Evolutionary conservation across 2,888 invertebrate genomes (phyloP).

Genomic region (Eristalis tenax): DNA sequence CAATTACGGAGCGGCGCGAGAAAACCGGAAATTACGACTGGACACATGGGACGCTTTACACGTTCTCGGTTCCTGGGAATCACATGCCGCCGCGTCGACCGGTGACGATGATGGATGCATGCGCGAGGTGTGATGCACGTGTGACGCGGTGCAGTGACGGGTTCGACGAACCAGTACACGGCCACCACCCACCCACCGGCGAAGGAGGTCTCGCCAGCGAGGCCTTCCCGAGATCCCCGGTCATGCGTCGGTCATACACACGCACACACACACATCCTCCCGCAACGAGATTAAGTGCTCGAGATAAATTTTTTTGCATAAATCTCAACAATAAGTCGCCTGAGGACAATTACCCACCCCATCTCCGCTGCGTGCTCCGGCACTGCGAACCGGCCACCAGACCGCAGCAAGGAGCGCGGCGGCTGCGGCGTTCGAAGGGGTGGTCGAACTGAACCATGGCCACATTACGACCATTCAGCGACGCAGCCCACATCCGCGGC

Average conservation of each 20-base stretch:
- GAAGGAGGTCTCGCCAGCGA: conserved; percentile 27
- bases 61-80: neutral
- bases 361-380: conserved; percentile 3
- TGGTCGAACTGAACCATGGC: conserved; percentile 17
- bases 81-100: neutral
- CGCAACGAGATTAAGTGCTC: conserved; percentile 76
- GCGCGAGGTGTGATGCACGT: neutral
- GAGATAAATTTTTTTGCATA: conserved; percentile 76
- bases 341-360: conserved; percentile 74
- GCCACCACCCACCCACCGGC: conserved; percentile 28
- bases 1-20: conserved; percentile 52
- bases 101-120: neutral
- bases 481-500: neutral
- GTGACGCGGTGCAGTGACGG: neutral
- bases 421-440: neutral
- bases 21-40: conserved; percentile 67
- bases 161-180: conserved; percentile 28
- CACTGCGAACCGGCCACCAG: conserved; percentile 33
- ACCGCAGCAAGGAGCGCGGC: conserved; percentile 12
- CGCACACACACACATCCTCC: conserved; percentile 17
- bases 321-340: conserved; percentile 79
- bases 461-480: conserved; percentile 57
- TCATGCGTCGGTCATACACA: conserved; percentile 28
- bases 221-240: conserved; percentile 25
- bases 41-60: conserved; percentile 26